Evolutionary conservation across 2,113 vertebrate genomes (phyloP).

Genomic region (Ascaphus truei): DNA sequence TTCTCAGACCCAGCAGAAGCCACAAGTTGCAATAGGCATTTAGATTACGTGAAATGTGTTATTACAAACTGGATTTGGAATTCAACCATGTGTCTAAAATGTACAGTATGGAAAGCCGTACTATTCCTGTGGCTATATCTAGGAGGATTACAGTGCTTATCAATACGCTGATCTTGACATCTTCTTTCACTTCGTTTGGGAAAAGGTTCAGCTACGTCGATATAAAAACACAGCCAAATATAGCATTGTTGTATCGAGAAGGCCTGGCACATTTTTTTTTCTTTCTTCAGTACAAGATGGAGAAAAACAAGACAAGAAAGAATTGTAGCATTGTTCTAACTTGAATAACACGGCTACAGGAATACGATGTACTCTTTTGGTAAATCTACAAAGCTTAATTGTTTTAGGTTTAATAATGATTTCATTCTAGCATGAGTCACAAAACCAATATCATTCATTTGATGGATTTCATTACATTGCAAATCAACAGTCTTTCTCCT

Average conservation of each 20-base stretch:
- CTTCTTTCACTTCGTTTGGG: background rate
- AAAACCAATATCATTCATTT: background rate
- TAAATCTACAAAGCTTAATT: background rate
- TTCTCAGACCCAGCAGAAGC: background rate
- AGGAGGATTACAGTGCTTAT: slow-evolving; percentile 7
- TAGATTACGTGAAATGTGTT: background rate
- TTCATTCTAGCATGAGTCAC: background rate
- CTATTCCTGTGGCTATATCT: slow-evolving; percentile 11
- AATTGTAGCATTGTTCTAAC: background rate
- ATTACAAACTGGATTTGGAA: background rate
- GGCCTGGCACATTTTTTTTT: too few relatives aligned
- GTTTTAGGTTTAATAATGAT: background rate
- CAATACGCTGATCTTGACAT: background rate
- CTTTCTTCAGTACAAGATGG: too few relatives aligned
- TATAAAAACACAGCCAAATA: background rate
- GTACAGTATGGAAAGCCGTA: slow-evolving; percentile 4
- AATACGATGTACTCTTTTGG: background rate
- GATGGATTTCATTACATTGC: too few relatives aligned
- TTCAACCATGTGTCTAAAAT: slow-evolving; percentile 17
- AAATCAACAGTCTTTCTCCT: too few relatives aligned
- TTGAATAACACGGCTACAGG: background rate
- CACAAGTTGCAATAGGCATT: background rate
- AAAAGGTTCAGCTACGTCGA: background rate
- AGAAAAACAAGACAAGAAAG: background rate
- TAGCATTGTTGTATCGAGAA: background rate